Evolutionary conservation across 2,888 invertebrate species (phyloP), one percentile per base, ranked within the genome.

Genomic region (Pristionchus arcanus): DNA sequence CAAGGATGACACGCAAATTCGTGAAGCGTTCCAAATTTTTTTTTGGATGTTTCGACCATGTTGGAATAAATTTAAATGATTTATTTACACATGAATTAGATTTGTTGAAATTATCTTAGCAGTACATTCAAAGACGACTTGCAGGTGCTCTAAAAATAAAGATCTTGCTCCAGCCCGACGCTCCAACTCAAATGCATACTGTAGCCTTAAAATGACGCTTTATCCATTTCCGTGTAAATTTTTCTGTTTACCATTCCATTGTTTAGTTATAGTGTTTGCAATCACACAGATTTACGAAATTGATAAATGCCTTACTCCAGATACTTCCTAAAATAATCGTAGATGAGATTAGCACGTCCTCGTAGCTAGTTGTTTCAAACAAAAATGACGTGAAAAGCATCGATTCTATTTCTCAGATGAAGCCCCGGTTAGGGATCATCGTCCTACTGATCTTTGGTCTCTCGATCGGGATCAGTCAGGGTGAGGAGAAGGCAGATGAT

Each of bases 1-100:
- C 97, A 97, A 97, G 97, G 97, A 97, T 97, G 97, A 97, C 97
- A 97, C 97, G 97, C 97, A 97, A 97, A 97, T 97, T 97, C 97
- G 97, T 97, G 97, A 97, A 97, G 97, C 97, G 97, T 97, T 97
- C 97, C 97, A 97, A 97, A 97, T 95, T 95, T 95, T 95, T 95
- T 95, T 95, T 95, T 92, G 89, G 15, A 55, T 25, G n/a, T 9
- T 63, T 63, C 25, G 42, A 49, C n/a, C 5, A 55, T n/a, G n/a
- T n/a, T n/a, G n/a, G n/a, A n/a, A n/a, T n/a, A n/a, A n/a, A n/a
- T 21, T 55, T 55, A 55, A 5, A 13, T 21, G 4, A 11, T 49
- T 49, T 49, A 0, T 49, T 55, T 11, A 49, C 13, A 21, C 4
- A 21, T 55, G 21, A 55, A 55, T 55, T 21, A 21, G 1, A 49